Evolutionary conservation across 2,113 vertebrate species (phyloP).

Genomic region (Tragulus kanchil): DNA sequence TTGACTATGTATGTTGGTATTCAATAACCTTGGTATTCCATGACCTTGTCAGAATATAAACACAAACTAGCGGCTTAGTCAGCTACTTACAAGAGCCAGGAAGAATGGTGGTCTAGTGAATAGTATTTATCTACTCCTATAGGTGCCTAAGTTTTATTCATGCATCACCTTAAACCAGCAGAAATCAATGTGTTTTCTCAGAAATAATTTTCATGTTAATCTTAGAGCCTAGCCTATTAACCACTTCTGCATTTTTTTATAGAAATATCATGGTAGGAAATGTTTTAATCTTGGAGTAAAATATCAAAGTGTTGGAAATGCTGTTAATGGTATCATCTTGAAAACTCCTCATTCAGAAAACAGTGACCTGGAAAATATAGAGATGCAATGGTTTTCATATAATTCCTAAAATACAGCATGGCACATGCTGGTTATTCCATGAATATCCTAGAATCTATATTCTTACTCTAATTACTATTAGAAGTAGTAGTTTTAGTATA

Average conservation of each 20-base stretch:
- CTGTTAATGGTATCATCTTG: not conserved
- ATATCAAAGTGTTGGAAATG: not conserved
- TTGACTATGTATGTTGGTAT: not conserved
- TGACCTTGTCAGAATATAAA: not conserved
- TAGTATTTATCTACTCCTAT: not conserved
- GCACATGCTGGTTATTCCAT: not conserved
- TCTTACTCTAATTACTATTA: not conserved
- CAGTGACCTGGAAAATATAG: not conserved
- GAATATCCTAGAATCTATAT: not conserved
- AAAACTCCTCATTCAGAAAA: not conserved
- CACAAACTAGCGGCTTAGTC: not conserved
- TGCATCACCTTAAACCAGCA: not conserved
- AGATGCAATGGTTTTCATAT: not conserved
- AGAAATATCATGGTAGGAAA: not conserved
- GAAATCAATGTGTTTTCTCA: not conserved
- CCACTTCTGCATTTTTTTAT: not conserved
- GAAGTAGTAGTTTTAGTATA: fast-evolving
- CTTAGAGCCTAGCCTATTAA: not conserved
- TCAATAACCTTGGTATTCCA: not conserved
- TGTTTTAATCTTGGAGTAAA: not conserved
- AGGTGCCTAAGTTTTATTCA: not conserved
- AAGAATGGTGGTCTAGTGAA: not conserved
- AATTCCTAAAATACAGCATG: not conserved
- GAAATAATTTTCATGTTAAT: not conserved
- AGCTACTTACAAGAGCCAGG: not conserved